Conservation (phyloP, 2,888 invertebrate species). For the Platerodrilus igneus region DNA sequence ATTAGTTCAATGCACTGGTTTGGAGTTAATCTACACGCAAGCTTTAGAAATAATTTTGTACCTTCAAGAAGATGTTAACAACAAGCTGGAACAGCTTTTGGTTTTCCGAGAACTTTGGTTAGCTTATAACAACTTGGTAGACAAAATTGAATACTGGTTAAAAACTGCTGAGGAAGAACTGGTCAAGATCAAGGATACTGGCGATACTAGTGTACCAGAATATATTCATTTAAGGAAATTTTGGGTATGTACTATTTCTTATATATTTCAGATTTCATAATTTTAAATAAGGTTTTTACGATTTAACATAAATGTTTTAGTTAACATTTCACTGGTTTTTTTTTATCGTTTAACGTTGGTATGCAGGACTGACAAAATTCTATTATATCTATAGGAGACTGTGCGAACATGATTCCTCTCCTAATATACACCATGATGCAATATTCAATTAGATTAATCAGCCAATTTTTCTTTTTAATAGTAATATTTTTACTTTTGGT, state of each 20-base stretch:
- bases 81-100: conserved; percentile 64
- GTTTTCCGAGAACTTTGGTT: conserved; percentile 77
- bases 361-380: too few relatives aligned
- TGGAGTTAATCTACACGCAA: conserved; percentile 69
- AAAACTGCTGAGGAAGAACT: conserved; percentile 68
- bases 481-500: too few relatives aligned
- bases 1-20: conserved; percentile 67
- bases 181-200: conserved; percentile 58
- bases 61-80: conserved; percentile 72
- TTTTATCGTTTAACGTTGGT: too few relatives aligned
- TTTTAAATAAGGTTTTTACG: neutral
- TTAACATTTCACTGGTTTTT: too few relatives aligned
- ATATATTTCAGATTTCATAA: too few relatives aligned
- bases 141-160: conserved; percentile 73
- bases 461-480: too few relatives aligned
- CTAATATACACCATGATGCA: too few relatives aligned
- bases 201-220: conserved; percentile 57
- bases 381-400: too few relatives aligned
- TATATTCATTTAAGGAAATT: conserved; percentile 74
- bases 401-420: too few relatives aligned
- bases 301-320: conserved; percentile 1
- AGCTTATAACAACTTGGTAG: conserved; percentile 66
- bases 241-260: conserved; percentile 63
- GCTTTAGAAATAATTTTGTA: conserved; percentile 67
- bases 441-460: too few relatives aligned